Conservation (phyloP, 2,113 vertebrate genomes). For the Leucosticte australis region DNA sequence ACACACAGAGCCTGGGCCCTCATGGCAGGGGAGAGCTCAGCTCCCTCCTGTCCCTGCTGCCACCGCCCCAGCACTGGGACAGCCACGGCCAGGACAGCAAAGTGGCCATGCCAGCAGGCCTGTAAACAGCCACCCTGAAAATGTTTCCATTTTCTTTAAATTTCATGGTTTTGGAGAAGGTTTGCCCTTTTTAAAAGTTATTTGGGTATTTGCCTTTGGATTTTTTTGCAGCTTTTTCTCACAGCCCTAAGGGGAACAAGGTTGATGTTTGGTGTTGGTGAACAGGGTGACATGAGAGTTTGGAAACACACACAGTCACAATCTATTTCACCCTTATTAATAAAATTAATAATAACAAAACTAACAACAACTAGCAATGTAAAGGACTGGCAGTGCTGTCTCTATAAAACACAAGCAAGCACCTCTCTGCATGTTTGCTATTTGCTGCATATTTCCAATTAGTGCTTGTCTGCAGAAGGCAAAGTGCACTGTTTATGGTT, state of each 20-base stretch:
- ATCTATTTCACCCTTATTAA: background rate
- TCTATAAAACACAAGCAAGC: background rate
- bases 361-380: background rate
- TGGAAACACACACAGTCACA: background rate
- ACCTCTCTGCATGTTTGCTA: background rate
- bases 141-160: background rate
- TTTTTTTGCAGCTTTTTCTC: background rate
- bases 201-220: background rate
- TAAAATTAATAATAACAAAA: too few relatives aligned
- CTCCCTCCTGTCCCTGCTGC: background rate
- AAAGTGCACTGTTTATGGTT: background rate
- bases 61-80: background rate
- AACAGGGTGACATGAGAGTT: background rate
- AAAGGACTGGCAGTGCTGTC: background rate
- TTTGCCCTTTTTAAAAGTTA: background rate
- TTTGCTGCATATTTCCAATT: background rate
- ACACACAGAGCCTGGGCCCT: background rate
- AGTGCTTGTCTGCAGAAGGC: background rate
- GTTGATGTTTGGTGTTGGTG: background rate
- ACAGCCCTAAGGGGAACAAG: background rate
- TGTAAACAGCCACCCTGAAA: background rate
- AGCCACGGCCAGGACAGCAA: background rate
- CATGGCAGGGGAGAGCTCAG: background rate
- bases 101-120: background rate
- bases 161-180: fast-evolving